Conservation (phyloP, 1,140 invertebrate genomes). For the Centruroides vittatus region DNA sequence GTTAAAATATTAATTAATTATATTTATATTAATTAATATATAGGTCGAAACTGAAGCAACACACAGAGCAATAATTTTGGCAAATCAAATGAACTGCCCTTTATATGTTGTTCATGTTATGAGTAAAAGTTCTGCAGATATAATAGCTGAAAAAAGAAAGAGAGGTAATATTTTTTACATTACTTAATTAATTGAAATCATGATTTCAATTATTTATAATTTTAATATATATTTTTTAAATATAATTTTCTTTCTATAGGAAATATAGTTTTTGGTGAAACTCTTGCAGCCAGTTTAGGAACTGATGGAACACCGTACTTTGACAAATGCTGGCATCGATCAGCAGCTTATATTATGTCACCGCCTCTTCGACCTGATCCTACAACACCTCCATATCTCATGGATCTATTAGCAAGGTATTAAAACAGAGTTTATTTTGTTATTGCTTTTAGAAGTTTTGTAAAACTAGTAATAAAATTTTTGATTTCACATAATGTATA, state of each 20-base stretch:
- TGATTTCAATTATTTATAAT: no score
- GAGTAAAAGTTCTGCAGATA: slow-evolving; percentile 76
- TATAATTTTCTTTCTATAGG: slow-evolving; percentile 21
- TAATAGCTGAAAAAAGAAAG: slow-evolving; percentile 53
- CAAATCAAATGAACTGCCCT: slow-evolving; percentile 78
- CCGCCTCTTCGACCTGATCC: slow-evolving; percentile 78
- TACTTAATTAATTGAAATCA: no score
- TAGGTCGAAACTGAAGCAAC: slow-evolving; percentile 90
- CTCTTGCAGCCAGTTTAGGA: slow-evolving; percentile 72
- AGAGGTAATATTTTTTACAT: slow-evolving; percentile 32
- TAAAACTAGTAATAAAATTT: background rate
- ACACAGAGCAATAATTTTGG: slow-evolving; percentile 84
- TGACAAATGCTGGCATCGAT: slow-evolving; percentile 69
- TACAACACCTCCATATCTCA: slow-evolving; percentile 61
- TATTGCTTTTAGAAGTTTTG: background rate
- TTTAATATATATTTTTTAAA: no score
- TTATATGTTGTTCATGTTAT: slow-evolving; percentile 95
- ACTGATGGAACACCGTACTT: slow-evolving; percentile 61
- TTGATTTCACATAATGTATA: no score
- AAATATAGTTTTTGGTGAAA: slow-evolving; percentile 72
- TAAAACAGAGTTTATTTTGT: background rate
- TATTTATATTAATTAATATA: no score
- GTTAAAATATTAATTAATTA: no score
- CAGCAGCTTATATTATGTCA: slow-evolving; percentile 77
- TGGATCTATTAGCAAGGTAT: slow-evolving; percentile 73